Evolutionary conservation across 2,113 vertebrate species (phyloP).

Genomic region (Sapayoa aenigma): DNA sequence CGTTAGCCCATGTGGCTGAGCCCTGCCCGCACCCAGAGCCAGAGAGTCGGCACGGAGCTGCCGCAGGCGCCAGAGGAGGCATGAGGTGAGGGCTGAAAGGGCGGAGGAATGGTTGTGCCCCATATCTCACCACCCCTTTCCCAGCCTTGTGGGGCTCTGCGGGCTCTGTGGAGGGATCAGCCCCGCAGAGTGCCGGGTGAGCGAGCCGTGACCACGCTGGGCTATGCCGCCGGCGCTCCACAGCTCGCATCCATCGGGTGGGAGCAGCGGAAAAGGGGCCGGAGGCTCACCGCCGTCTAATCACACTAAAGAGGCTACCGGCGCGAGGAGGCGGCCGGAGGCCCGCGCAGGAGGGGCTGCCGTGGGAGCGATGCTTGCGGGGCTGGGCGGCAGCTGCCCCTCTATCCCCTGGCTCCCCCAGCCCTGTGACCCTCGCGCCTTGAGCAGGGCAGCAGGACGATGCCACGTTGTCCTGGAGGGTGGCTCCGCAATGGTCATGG

Average conservation of each 20-base stretch:
- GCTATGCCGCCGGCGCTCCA: accelerated
- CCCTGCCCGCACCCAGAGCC: background rate
- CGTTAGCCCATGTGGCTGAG: accelerated
- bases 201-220: background rate
- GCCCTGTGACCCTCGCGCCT: accelerated
- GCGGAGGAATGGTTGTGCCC: background rate
- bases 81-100: background rate
- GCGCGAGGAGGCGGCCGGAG: background rate
- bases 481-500: background rate
- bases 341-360: background rate
- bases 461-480: background rate
- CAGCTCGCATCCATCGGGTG: accelerated
- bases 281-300: background rate
- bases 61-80: accelerated
- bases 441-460: accelerated
- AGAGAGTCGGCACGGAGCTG: accelerated
- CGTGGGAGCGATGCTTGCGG: background rate
- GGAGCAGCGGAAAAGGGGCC: background rate
- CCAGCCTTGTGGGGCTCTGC: background rate
- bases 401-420: background rate
- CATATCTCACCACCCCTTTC: accelerated
- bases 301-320: background rate
- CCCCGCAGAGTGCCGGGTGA: accelerated
- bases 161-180: background rate
- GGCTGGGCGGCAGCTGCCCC: background rate